Evolutionary conservation across 2,113 vertebrate genomes (phyloP).

Genomic region (Melanotaenia duboulayi): DNA sequence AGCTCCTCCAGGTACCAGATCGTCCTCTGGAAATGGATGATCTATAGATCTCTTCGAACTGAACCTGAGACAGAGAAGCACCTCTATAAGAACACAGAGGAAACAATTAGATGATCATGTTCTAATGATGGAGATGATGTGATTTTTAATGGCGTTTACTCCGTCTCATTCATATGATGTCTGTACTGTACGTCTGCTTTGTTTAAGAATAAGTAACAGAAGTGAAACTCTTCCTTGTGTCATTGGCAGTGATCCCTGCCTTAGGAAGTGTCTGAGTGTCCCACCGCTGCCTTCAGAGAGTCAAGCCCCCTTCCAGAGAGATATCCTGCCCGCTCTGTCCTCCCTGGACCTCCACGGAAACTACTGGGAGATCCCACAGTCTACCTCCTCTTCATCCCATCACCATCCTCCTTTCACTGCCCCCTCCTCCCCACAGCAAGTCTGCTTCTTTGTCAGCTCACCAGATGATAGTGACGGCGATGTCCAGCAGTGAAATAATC

Average conservation of each 20-base stretch:
- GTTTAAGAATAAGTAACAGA: background rate
- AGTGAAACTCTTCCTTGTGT: background rate
- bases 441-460: conserved; percentile 70
- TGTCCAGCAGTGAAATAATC: background rate
- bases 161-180: no score
- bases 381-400: conserved; percentile 8
- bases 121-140: no score
- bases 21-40: no score
- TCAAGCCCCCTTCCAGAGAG: conserved; percentile 27
- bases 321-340: conserved; percentile 71
- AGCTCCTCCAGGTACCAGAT: conserved; percentile 50
- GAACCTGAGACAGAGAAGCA: no score
- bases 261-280: conserved; percentile 81
- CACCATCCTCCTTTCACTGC: background rate
- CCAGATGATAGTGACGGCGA: conserved; percentile 35
- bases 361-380: conserved; percentile 79
- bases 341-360: conserved; percentile 77
- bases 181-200: background rate
- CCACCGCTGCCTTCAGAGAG: conserved; percentile 63
- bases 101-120: no score
- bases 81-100: background rate
- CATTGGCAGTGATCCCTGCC: conserved; percentile 44
- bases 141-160: no score
- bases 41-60: no score
- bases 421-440: conserved; percentile 47